These are phyloP conservation scores for Eremobia ochroleuca DNA, from an alignment of 2,888 invertebrate genomes.

Conservation along the genomic window DNA sequence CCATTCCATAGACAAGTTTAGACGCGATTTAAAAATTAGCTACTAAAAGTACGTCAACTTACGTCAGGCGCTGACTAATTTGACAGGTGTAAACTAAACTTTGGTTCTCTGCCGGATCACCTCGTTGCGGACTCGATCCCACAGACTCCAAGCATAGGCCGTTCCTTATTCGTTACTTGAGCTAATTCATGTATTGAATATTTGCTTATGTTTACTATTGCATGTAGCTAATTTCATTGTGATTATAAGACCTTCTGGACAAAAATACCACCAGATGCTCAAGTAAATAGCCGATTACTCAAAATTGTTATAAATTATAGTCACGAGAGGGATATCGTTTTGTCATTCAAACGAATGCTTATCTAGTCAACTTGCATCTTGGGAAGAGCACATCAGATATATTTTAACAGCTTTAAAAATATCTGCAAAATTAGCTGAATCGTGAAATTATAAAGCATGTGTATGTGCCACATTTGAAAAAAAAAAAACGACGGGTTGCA, in stretches of 20 bases:
- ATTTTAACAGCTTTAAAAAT: neutral
- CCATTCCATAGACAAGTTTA: too few species aligned
- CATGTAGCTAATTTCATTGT: slow-evolving; percentile 8
- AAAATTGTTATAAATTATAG: slow-evolving; percentile 40
- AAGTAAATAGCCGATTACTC: slow-evolving; percentile 25
- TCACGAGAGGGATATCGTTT: neutral
- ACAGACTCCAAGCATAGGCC: too few species aligned
- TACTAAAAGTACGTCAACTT: too few species aligned
- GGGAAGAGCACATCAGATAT: neutral
- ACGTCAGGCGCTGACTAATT: too few species aligned
- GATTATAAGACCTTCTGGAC: slow-evolving; percentile 15
- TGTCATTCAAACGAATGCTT: neutral
- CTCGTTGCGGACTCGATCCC: too few species aligned
- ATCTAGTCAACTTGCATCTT: slow-evolving; percentile 6
- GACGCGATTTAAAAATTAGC: too few species aligned
- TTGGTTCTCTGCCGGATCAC: too few species aligned
- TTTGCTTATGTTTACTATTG: neutral
- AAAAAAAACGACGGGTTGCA: too few species aligned
- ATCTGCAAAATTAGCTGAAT: neutral
- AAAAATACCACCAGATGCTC: neutral
- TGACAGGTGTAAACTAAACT: too few species aligned
- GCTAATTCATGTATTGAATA: neutral
- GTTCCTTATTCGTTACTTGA: too few species aligned
- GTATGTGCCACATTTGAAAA: neutral
- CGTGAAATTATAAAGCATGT: neutral